Percentiles rank a stretch among this genome's conserved stretches.
These are phyloP conservation scores for Emydura subglobosa DNA, from an alignment of 2,113 vertebrate genomes.

Conservation along the genomic window DNA sequence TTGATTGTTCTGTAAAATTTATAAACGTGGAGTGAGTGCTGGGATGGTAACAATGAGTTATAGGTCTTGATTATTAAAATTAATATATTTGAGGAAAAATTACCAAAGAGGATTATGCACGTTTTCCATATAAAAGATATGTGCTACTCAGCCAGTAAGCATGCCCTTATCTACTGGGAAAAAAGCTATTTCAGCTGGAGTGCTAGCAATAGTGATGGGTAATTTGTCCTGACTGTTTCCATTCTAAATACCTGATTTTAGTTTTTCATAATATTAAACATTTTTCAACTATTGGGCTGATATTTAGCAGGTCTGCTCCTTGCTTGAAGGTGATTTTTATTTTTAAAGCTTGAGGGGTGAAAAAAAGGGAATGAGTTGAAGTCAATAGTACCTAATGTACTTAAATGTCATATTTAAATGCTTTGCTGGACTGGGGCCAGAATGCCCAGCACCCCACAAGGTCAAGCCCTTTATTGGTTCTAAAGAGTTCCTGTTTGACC, in stretches of 20 bases:
- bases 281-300: background rate
- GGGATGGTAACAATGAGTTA: background rate
- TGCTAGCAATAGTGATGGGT: background rate
- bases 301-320: background rate
- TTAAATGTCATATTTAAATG: background rate
- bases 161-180: background rate
- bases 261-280: background rate
- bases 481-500: accelerated
- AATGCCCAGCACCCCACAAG: accelerated
- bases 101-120: background rate
- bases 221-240: background rate
- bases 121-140: background rate
- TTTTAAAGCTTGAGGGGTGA: background rate
- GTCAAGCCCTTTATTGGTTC: accelerated
- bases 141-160: background rate
- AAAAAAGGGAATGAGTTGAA: background rate
- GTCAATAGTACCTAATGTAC: background rate
- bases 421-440: background rate
- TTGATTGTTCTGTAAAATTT: slow-evolving; percentile 29
- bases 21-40: slow-evolving; percentile 8
- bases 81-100: background rate
- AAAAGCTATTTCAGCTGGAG: background rate
- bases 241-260: background rate
- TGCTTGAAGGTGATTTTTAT: background rate
- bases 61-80: background rate